phyloP scores from a whole-genome alignment of 2,797 vertebrate species.

The Amblyopsis hoosieri region DNA sequence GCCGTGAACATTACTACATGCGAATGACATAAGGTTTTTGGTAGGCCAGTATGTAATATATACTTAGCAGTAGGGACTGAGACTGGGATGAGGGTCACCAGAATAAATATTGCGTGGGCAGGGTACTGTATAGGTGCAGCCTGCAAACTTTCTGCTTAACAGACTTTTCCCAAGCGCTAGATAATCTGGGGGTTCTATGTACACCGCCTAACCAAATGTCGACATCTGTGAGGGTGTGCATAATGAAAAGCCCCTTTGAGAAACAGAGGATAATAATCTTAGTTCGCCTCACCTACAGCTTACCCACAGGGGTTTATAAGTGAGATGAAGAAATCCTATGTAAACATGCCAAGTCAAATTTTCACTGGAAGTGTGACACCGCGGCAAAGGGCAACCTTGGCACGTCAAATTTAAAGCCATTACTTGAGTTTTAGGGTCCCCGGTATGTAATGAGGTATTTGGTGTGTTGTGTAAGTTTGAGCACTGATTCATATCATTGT shows the following conservation, averaged over 20 bases:
- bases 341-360: conserved; percentile 79
- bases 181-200: conserved; percentile 77
- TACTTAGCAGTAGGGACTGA: conserved; percentile 43
- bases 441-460: conserved; percentile 74
- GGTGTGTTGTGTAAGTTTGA: conserved; percentile 36
- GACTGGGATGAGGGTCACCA: conserved; percentile 29
- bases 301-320: conserved; percentile 74
- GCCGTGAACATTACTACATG: conserved; percentile 51
- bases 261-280: conserved; percentile 78
- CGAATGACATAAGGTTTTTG: conserved; percentile 30
- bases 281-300: conserved; percentile 78
- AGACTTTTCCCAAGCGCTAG: conserved; percentile 71
- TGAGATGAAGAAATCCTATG: conserved; percentile 79
- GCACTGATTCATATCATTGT: conserved; percentile 49
- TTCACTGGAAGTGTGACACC: conserved; percentile 73
- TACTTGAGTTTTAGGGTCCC: conserved; percentile 60
- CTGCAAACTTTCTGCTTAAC: conserved; percentile 72
- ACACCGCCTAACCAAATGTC: conserved; percentile 81
- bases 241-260: conserved; percentile 77
- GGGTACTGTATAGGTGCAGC: conserved; percentile 50
- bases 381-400: conserved; percentile 71
- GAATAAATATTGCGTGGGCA: conserved; percentile 42
- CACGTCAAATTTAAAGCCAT: conserved; percentile 67
- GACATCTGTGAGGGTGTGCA: conserved; percentile 81
- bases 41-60: conserved; percentile 39